These are phyloP conservation scores for Electrona antarctica DNA, from an alignment of 2,113 vertebrate genomes.

Conservation along the genomic window DNA sequence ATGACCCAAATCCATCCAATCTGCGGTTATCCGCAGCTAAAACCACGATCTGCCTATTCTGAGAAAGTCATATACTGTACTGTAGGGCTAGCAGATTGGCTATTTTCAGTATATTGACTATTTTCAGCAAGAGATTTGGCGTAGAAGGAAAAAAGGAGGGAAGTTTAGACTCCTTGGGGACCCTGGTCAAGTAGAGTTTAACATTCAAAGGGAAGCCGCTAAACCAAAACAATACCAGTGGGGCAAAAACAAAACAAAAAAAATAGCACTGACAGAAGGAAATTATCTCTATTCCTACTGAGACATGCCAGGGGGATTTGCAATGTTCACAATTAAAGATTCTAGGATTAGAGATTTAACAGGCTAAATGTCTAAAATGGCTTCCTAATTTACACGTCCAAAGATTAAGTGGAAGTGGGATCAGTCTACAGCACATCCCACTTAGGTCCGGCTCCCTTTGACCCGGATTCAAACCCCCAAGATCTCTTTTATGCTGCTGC, in stretches of 20 bases:
- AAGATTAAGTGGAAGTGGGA: slow-evolving; percentile 52
- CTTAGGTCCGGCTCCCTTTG: slow-evolving; percentile 57
- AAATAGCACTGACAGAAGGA: slow-evolving; percentile 13
- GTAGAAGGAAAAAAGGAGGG: neutral
- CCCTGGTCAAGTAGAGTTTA: no score
- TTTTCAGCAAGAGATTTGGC: no score
- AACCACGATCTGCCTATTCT: no score
- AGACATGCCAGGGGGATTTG: slow-evolving; percentile 21
- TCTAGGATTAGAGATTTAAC: slow-evolving; percentile 62
- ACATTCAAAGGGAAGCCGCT: no score
- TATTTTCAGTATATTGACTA: no score
- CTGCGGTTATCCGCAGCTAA: no score
- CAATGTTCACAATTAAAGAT: slow-evolving; percentile 34
- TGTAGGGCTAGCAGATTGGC: no score
- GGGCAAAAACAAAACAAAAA: neutral
- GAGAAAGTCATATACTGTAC: no score
- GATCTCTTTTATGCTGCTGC: slow-evolving; percentile 41
- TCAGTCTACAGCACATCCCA: slow-evolving; percentile 49
- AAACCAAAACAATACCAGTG: neutral
- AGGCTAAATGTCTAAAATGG: slow-evolving; percentile 62
- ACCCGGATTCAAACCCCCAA: slow-evolving; percentile 57
- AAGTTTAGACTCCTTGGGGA: no score
- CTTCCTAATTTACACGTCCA: slow-evolving; percentile 59
- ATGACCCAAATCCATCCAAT: no score
- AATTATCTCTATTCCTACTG: slow-evolving; percentile 41